Base-by-base conservation (phyloP, 2,888 invertebrate genomes). In the Drosophila rubida region DNA sequence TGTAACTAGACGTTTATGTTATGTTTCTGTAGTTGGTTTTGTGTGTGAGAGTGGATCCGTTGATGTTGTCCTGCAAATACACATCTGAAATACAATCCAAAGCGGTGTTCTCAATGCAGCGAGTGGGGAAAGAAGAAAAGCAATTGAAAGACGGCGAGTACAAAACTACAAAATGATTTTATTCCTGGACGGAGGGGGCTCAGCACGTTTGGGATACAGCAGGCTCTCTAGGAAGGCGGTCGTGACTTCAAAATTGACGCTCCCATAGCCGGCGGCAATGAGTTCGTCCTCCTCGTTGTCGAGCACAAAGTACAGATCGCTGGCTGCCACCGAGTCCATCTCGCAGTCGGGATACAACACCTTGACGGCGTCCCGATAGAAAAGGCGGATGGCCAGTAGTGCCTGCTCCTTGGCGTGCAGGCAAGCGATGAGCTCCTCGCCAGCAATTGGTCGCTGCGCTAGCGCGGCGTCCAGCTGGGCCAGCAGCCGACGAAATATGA, bases 1-100 rank as follows among this genome's bases (percentile, higher is more conserved):
- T 55, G 39, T 76, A 78, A 65, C 44, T 63, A 49, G 64, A 64
- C 53, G 39, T 59, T 37, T 51, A 70, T 71, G 42, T 61, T 71
- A 69, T 60, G 77, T 63, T 72, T 72, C 39, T 77, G 51, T 53
- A 64, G 73, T 62, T 77, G 73, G 78, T 73, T 77, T 77, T 68
- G 60, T 68, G 58, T 72, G 49, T 22, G 75, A 49, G 5, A 49
- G 54, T 57, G 45, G 48, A 48, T 30, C 37, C 37, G 44, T 57
- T 73, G 45, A 57, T 61, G 30, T 57, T 76, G 54, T 66, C 61
- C 61, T 57, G 55, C 61, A 72, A 72, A 75, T 76, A 74, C 54
- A 75, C 27, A 65, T 61, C 49, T 50, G 13, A 42, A 54, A 48
- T 39, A 70, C 19, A 70, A 53, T 23, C 13, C 2, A 8, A 13